Base-by-base conservation (phyloP, 2,113 vertebrate genomes). In the Pterophyllum scalare region DNA sequence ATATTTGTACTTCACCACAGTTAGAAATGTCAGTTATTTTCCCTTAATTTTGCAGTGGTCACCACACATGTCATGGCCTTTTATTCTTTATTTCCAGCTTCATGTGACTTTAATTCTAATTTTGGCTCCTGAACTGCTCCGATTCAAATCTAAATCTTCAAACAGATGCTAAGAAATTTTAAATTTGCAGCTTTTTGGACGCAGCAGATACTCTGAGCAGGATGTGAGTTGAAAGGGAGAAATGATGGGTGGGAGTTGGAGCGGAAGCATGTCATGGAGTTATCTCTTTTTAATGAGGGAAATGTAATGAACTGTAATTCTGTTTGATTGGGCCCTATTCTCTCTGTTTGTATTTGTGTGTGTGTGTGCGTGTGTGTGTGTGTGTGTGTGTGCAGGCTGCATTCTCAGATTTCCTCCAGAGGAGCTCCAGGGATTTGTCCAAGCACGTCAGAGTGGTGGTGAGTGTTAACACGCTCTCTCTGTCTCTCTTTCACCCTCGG, bases 371-470 rank as follows among this genome's bases (percentile, higher is more conserved):
- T 70, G 64, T 77, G 61, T 75, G 33, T 81, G 76, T 83, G 24
- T 85, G 72, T 83, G 75, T 87, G 57, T 89, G 33, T 67, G 62
- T 40, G 59, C 93, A 99, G 98, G 97, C 98, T 1, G 98, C 98
- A 0, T 99, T 99, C 95, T 98, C 98, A 0, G 98, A 99, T 96
- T 99, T 99, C 94, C 95, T 99, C 81, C 97, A 96, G 49, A 97
- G 98, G 82, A 99, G 98, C 95, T 99, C 98, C 93, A 98, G 97
- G 94, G 98, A 99, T 88, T 92, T 99, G 95, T 98, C 98, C 56
- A 99, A 99, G 94, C 98, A 99, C 54, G 96, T 99, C 95, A 96
- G 95, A 83, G 97, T 99, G 88, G 96, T 99, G 96, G 98, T 99
- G 94, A 98, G 98, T 90, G 28, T 92, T 57, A 87, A 88, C 89